A percentile compares a stretch with the other conserved stretches of the same genome.
phyloP scores from a whole-genome alignment of 2,888 invertebrate species.

The Philonicus albiceps region DNA sequence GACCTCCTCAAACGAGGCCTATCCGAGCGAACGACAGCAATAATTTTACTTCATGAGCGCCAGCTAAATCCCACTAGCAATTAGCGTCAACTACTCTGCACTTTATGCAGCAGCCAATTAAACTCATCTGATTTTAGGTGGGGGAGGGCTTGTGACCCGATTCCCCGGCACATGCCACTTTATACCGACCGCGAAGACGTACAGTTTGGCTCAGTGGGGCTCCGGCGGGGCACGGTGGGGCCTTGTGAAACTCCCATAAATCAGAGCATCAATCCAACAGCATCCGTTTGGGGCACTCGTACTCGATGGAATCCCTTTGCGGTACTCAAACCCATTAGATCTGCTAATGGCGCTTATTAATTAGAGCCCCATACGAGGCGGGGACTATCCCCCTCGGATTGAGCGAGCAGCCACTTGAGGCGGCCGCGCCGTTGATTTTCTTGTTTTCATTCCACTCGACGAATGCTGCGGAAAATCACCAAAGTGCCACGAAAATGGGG shows the following conservation, averaged over 20 bases:
- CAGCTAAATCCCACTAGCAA: not conserved
- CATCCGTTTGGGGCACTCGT: not conserved
- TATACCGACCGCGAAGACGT: not conserved
- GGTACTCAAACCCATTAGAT: slow-evolving; percentile 17
- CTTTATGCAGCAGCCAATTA: slow-evolving; percentile 25
- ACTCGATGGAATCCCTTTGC: not conserved
- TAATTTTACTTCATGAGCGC: not conserved
- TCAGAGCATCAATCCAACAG: slow-evolving; percentile 28
- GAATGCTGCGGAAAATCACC: not conserved
- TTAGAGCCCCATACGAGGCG: not conserved
- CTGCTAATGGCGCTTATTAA: slow-evolving; percentile 39
- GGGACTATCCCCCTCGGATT: not conserved
- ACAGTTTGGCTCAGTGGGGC: not conserved
- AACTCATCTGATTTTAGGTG: slow-evolving; percentile 7
- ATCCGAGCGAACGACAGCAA: not conserved
- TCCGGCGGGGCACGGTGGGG: not conserved
- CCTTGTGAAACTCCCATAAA: not conserved
- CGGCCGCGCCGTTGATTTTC: not conserved
- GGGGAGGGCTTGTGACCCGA: not conserved
- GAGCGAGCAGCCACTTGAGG: not conserved
- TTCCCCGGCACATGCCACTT: not conserved
- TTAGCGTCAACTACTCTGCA: slow-evolving; percentile 24
- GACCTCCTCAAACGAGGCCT: not conserved
- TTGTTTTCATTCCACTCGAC: not conserved
- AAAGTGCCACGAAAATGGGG: not conserved